Conservation (phyloP, 2,113 vertebrate genomes). For the Heterocephalus glaber region DNA sequence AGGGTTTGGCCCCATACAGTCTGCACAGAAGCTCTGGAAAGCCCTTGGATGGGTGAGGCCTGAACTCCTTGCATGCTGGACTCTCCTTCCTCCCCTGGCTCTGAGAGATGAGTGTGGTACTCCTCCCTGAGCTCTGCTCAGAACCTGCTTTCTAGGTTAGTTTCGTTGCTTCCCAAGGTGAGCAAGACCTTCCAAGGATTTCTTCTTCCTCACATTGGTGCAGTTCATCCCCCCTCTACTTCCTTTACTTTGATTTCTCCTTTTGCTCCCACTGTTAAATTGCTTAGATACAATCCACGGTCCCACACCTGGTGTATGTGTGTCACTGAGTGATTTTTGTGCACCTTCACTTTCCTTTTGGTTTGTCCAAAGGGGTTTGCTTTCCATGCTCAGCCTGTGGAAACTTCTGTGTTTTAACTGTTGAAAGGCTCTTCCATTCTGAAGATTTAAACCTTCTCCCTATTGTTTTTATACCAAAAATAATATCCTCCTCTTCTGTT, state of each 20-base stretch:
- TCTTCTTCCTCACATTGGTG: neutral
- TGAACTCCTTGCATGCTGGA: neutral
- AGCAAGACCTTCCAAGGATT: neutral
- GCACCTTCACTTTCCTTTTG: neutral
- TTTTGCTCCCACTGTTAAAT: neutral
- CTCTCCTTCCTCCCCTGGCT: neutral
- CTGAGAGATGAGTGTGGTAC: fast-evolving
- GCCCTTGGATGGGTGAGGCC: neutral
- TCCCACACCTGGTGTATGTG: neutral
- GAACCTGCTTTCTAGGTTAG: neutral
- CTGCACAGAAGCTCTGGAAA: neutral
- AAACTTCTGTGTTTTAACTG: neutral
- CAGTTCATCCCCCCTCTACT: neutral
- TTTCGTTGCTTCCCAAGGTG: neutral
- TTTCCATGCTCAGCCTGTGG: neutral
- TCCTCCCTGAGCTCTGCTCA: neutral
- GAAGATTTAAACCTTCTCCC: neutral
- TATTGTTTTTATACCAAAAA: neutral
- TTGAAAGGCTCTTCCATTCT: neutral
- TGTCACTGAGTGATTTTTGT: neutral
- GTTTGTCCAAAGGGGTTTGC: neutral
- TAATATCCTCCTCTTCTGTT: neutral
- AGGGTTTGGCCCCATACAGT: neutral
- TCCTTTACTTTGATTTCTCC: neutral
- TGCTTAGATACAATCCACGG: neutral